A percentile compares a stretch with the other conserved stretches of the same genome.
These are phyloP conservation scores for Pluvialis apricaria DNA, from an alignment of 2,113 vertebrate species.

Conservation along the genomic window DNA sequence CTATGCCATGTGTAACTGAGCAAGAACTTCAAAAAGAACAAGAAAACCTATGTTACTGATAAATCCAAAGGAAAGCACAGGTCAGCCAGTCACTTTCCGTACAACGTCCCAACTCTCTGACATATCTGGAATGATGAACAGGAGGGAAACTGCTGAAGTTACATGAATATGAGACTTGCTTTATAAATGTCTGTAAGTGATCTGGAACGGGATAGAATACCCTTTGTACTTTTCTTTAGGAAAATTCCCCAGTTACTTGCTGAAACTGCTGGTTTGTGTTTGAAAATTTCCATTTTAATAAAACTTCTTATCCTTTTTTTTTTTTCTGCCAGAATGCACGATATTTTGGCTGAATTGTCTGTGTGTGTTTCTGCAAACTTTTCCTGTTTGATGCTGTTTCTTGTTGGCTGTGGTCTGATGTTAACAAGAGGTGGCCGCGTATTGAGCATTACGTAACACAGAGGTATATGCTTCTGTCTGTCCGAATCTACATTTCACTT, in stretches of 20 bases:
- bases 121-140: not conserved
- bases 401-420: not conserved
- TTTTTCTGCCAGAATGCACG: not conserved
- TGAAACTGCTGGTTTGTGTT: not conserved
- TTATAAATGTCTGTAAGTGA: not conserved
- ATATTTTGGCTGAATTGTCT: not conserved
- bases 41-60: not conserved
- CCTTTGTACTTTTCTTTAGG: not conserved
- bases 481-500: not conserved
- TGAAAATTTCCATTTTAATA: not conserved
- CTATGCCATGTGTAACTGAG: not conserved
- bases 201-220: not conserved
- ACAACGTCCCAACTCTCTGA: not conserved
- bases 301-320: not conserved
- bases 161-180: not conserved
- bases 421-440: not conserved
- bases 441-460: not conserved
- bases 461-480: not conserved
- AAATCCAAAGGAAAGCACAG: not conserved
- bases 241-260: not conserved
- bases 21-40: not conserved
- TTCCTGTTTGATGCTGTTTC: not conserved
- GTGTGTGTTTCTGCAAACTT: not conserved
- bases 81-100: not conserved
- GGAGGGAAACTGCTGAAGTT: not conserved